Evolutionary conservation across 2,113 vertebrate species (phyloP), one percentile per base, ranked within the genome.

Genomic region (Lepus europaeus): DNA sequence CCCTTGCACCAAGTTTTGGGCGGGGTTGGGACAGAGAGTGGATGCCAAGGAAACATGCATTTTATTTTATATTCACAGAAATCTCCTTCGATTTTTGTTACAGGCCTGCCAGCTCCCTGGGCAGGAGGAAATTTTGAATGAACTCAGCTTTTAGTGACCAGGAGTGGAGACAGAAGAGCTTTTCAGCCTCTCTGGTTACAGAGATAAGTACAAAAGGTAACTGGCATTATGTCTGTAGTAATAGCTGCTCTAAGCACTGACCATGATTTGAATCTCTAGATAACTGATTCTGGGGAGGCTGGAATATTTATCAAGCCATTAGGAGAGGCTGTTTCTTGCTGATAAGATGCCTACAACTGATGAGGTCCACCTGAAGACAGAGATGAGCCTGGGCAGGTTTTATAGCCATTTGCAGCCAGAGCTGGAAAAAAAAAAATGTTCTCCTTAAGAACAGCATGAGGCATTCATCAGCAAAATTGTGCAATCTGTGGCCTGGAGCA

Each of bases 251-350:
- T 98, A 97, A 98, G 97, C 96, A 97, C 95, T 95, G 96, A 96
- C 95, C 94, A 92, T 92, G 98, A 98, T 98, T 98, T 98, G 97
- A 98, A 98, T 98, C 98, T 98, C 96, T 97, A 23, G 92, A 98
- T 97, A 98, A 90, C 97, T 89, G 97, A 98, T 98, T 97, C 93
- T 4, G 6, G 96, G 96, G 86, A 97, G 97, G 89, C 96, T 91
- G 92, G 97, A 98, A 98, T 98, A 98, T 98, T 98, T 98, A 98
- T 98, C 98, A 97, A 96, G 85, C 94, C 95, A 98, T 98, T 98
- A 98, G 94, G 92, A 98, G 95, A 98, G 96, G 93, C 98, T 98
- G 98, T 98, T 97, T 97, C 93, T 97, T 94, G 92, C 98, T 98
- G 98, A 99, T 99, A 99, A 98, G 98, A 98, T 98, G 96, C 94